Evolutionary conservation across 2,113 vertebrate species (phyloP).

Genomic region (Gymnorhina tibicen): DNA sequence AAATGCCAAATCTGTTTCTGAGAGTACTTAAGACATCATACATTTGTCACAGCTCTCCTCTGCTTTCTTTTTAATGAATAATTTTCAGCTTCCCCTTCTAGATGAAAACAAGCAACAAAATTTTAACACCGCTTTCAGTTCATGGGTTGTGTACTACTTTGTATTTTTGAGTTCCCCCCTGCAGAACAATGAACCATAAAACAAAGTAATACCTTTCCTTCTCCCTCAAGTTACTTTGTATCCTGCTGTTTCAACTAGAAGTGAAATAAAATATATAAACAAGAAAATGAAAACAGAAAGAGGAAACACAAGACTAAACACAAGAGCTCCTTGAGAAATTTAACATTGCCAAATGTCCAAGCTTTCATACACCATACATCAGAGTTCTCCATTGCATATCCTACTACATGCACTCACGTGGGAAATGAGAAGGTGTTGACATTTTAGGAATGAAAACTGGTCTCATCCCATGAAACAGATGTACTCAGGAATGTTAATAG

Average conservation of each 20-base stretch:
- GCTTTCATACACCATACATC: neutral
- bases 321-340: neutral
- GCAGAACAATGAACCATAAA: conserved; percentile 29
- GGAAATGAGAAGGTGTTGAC: neutral
- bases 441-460: neutral
- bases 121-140: neutral
- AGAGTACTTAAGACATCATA: neutral
- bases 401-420: neutral
- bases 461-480: neutral
- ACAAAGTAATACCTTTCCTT: conserved; percentile 5
- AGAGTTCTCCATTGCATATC: neutral
- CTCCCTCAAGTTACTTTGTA: conserved; percentile 7
- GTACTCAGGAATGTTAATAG: neutral
- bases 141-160: neutral
- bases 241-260: neutral
- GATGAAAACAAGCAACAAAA: neutral
- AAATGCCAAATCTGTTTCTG: neutral
- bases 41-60: neutral
- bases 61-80: neutral
- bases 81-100: neutral
- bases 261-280: conserved; percentile 37
- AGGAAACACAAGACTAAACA: neutral
- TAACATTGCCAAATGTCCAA: neutral
- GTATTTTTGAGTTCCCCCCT: neutral
- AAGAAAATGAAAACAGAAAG: neutral